Percentiles rank a stretch among this genome's conserved stretches.
Conservation (phyloP, 2,888 invertebrate genomes). For the Plusia festucae region DNA sequence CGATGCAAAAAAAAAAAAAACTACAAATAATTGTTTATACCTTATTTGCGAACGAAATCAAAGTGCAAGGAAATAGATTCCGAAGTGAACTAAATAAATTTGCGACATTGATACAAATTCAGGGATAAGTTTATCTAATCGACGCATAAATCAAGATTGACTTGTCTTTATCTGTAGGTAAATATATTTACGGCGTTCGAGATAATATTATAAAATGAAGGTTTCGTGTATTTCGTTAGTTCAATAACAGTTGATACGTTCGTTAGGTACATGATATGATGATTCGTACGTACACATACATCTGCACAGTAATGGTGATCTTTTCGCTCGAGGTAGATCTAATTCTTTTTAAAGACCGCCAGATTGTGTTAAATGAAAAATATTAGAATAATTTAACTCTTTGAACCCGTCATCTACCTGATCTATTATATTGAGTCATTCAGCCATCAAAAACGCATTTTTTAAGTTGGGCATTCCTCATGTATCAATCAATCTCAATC, state of each 20-base stretch:
- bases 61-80: slow-evolving; percentile 9
- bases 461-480: too few relatives aligned
- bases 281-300: not conserved
- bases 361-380: too few relatives aligned
- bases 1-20: not conserved
- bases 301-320: not conserved
- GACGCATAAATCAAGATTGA: slow-evolving; percentile 71
- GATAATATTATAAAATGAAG: slow-evolving; percentile 22
- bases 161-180: slow-evolving; percentile 67
- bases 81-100: slow-evolving; percentile 40
- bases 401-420: too few relatives aligned
- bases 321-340: too few relatives aligned
- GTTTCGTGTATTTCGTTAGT: slow-evolving; percentile 6
- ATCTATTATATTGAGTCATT: too few relatives aligned
- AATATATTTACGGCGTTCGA: slow-evolving; percentile 56
- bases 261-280: not conserved
- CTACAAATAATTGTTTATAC: not conserved
- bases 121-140: slow-evolving; percentile 66
- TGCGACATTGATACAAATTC: slow-evolving; percentile 43
- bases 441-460: too few relatives aligned
- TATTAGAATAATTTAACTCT: too few relatives aligned
- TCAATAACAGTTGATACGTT: not conserved
- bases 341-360: too few relatives aligned
- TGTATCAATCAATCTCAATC: too few relatives aligned
- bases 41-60: slow-evolving; percentile 11